phyloP scores from a whole-genome alignment of 2,888 invertebrate genomes.

The Tenthredo mesomela region DNA sequence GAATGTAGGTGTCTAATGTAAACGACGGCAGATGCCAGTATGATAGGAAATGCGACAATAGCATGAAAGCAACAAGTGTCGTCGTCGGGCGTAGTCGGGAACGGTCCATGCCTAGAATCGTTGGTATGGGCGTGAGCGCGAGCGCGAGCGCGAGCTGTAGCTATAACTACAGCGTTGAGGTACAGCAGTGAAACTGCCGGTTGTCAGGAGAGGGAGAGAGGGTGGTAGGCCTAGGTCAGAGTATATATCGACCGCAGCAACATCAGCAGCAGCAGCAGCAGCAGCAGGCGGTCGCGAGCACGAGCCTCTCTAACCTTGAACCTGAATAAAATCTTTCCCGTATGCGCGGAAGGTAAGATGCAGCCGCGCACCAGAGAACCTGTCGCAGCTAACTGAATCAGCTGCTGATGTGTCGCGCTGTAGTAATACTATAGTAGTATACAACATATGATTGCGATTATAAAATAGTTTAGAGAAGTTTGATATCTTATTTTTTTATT shows the following conservation, averaged over 20 bases:
- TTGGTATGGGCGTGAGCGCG: neutral
- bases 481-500: neutral
- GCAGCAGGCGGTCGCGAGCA: neutral
- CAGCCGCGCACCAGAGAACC: neutral
- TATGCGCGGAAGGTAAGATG: neutral
- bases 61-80: constrained; percentile 21
- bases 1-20: neutral
- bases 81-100: neutral
- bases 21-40: neutral
- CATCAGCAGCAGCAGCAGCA: neutral
- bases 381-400: neutral
- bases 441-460: neutral
- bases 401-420: constrained; percentile 9
- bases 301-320: constrained; percentile 44
- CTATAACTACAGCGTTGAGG: neutral
- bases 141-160: neutral
- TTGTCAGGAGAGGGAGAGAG: neutral
- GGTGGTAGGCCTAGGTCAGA: constrained; percentile 45
- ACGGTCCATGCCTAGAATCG: neutral
- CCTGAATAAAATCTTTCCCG: constrained; percentile 29
- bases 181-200: neutral
- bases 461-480: neutral
- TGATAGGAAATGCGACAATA: neutral
- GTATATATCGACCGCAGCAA: constrained; percentile 35
- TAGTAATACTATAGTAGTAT: neutral